Evolutionary conservation across 2,797 vertebrate species (phyloP), one percentile per base, ranked within the genome.

Genomic region (Catostomus latipinnis): DNA sequence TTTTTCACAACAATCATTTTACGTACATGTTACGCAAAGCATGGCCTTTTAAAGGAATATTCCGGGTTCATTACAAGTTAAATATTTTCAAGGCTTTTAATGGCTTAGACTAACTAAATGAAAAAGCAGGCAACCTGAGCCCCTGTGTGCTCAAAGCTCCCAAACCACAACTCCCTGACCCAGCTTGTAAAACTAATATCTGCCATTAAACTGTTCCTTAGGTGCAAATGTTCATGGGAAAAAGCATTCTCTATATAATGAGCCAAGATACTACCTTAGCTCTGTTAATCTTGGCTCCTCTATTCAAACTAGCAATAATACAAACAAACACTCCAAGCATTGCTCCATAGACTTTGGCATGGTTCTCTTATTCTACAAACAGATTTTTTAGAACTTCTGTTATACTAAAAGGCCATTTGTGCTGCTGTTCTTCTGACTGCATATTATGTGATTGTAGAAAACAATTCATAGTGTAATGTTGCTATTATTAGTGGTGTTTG

Each of bases 181-280:
- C 78, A 73, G 76, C 74, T 78, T 83, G 82, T 87, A 86, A 86
- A 86, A 81, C 63, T 75, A 78, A 86, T 79, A 71, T 84, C 81
- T 82, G 82, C 68, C 85, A 62, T 86, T 63, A 87, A 86, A 85
- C 81, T 57, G 82, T 50, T 34, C 78, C 82, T 57, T 63, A 67
- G 85, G 75, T 87, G 65, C 69, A 77, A 76, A 82, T 66, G 69
- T 85, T 80, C 82, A 87, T 85, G 84, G 83, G 87, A 86, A 86
- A 88, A 86, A 78, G 63, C 74, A 80, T 77, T 84, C 71, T 58
- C 65, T 61, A 16, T 85, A 85, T 86, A 83, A 85, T 83, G 76
- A 87, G 81, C 75, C 82, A 82, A 84, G 72, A 82, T 80, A 81
- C 65, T 71, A 81, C 46, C 80, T 73, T 61, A 72, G 78, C 60